phyloP scores from a whole-genome alignment of 2,888 invertebrate species.

The Scaeva pyrastri region DNA sequence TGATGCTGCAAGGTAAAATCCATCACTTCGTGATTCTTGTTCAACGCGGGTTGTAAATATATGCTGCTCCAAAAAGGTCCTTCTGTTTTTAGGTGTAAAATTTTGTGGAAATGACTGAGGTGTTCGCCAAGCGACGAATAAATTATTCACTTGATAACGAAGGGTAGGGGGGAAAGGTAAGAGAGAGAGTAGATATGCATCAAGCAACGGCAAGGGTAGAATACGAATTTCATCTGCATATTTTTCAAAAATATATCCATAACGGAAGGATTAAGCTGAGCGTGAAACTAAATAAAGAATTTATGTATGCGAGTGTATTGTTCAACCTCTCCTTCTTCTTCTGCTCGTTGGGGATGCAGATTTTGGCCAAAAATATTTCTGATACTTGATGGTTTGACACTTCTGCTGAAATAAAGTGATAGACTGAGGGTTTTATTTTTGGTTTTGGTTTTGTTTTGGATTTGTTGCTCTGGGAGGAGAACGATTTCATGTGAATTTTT shows the following conservation, averaged over 20 bases:
- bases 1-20: slow-evolving; percentile 47
- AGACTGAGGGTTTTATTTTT: neutral
- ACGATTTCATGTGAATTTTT: no score
- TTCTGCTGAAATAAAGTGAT: neutral
- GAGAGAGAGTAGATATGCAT: no score
- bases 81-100: slow-evolving; percentile 38
- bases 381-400: slow-evolving; percentile 50
- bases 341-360: slow-evolving; percentile 12
- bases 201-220: neutral
- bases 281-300: slow-evolving; percentile 44
- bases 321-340: slow-evolving; percentile 1
- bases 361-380: slow-evolving; percentile 31
- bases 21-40: slow-evolving; percentile 36
- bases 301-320: slow-evolving; percentile 26
- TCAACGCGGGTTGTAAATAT: slow-evolving; percentile 40
- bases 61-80: slow-evolving; percentile 24
- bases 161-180: no score
- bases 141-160: slow-evolving; percentile 53
- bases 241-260: slow-evolving; percentile 53
- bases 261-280: slow-evolving; percentile 14
- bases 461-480: neutral
- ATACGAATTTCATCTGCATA: slow-evolving; percentile 56
- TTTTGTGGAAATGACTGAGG: slow-evolving; percentile 33
- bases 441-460: neutral
- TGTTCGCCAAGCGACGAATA: slow-evolving; percentile 50